A percentile compares a stretch with the other conserved stretches of the same genome.
These are phyloP conservation scores for Allobates femoralis DNA, from an alignment of 2,797 vertebrate species.

Conservation along the genomic window DNA sequence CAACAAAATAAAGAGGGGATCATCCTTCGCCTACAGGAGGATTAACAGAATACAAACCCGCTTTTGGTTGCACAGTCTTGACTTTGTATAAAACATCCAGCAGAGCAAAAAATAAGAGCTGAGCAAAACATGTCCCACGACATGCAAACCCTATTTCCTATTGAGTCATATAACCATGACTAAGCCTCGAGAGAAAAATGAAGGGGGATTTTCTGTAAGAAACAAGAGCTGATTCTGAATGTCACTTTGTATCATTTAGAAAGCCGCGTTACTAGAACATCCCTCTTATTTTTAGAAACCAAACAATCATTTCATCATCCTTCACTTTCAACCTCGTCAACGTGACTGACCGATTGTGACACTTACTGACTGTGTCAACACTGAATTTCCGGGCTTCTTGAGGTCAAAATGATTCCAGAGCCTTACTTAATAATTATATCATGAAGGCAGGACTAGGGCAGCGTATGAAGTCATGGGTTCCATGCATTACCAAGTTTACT, in stretches of 20 bases:
- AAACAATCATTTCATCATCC: conserved; percentile 52
- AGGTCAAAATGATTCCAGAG: background rate
- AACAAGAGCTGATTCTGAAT: conserved; percentile 23
- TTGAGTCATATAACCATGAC: conserved; percentile 54
- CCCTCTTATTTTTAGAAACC: conserved; percentile 58
- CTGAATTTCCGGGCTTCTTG: background rate
- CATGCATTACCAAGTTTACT: background rate
- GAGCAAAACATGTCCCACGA: conserved; percentile 16
- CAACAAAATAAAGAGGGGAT: background rate
- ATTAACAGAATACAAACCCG: background rate
- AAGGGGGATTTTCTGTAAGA: conserved; percentile 24
- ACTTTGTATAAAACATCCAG: conserved; percentile 2
- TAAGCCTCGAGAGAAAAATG: conserved; percentile 37
- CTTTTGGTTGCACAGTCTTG: background rate
- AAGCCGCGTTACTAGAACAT: background rate
- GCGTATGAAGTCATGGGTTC: background rate
- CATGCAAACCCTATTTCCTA: conserved; percentile 33
- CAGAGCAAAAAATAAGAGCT: background rate
- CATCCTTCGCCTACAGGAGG: background rate
- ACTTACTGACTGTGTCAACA: conserved; percentile 23
- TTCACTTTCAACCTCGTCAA: conserved; percentile 68
- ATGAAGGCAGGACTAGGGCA: background rate
- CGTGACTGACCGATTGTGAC: conserved; percentile 65
- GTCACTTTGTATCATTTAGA: conserved; percentile 30
- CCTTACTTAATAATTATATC: background rate